A percentile compares a stretch with the other conserved stretches of the same genome.
These are phyloP conservation scores for Bombyx huttoni DNA, from an alignment of 2,888 invertebrate species.

Conservation along the genomic window DNA sequence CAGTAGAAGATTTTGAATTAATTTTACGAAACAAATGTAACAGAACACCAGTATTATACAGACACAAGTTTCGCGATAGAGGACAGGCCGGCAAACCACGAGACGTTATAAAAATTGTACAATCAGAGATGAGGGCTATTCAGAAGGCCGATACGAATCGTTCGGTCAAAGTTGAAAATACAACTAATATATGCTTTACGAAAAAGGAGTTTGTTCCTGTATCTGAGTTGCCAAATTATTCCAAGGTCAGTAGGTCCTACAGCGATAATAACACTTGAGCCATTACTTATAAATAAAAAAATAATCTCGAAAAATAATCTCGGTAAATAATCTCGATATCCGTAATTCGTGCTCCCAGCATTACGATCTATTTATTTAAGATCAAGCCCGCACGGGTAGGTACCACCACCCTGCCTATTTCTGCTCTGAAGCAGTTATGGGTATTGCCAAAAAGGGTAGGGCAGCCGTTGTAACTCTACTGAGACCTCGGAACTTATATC, in stretches of 20 bases:
- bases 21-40: constrained; percentile 18
- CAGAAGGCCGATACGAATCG: constrained; percentile 32
- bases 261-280: neutral
- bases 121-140: constrained; percentile 39
- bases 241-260: constrained; percentile 17
- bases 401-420: too few species aligned
- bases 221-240: constrained; percentile 21
- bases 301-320: too few species aligned
- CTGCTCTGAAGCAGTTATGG: too few species aligned
- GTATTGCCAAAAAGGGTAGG: too few species aligned
- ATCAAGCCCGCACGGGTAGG: too few species aligned
- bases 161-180: constrained; percentile 6
- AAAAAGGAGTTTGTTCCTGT: constrained; percentile 25
- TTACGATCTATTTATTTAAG: too few species aligned
- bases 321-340: too few species aligned
- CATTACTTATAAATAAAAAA: neutral
- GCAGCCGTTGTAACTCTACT: too few species aligned
- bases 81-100: constrained; percentile 14
- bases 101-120: constrained; percentile 36
- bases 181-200: constrained; percentile 8
- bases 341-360: too few species aligned
- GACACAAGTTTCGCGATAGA: constrained; percentile 8
- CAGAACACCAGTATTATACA: constrained; percentile 22
- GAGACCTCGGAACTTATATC: too few species aligned
- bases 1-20: constrained; percentile 22